Percentiles rank a stretch among this genome's conserved stretches.
These are phyloP conservation scores for Spatulosminthurus flaviceps DNA, from an alignment of 2,888 invertebrate genomes.

Conservation along the genomic window DNA sequence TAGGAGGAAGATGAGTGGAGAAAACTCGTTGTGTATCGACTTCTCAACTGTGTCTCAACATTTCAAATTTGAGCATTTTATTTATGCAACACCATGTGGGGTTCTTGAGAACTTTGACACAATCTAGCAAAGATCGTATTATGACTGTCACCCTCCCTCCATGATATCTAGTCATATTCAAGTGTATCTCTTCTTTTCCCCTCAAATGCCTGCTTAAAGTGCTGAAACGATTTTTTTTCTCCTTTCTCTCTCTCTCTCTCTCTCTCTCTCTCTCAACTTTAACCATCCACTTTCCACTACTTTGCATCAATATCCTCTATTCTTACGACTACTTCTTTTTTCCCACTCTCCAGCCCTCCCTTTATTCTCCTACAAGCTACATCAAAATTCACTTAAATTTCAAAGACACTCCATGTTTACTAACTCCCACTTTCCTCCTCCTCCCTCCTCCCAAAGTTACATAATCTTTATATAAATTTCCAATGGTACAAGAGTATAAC, in stretches of 20 bases:
- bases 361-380: constrained; percentile 4
- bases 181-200: not conserved
- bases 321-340: not conserved
- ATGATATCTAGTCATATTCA: constrained; percentile 26
- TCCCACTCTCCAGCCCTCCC: not conserved
- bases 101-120: constrained; percentile 30
- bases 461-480: too few relatives aligned
- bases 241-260: too few relatives aligned
- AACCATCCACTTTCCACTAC: constrained; percentile 8
- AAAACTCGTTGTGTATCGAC: constrained; percentile 22
- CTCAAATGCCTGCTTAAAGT: constrained; percentile 8
- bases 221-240: not conserved
- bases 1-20: not conserved
- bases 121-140: constrained; percentile 40
- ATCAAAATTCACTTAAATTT: constrained; percentile 33
- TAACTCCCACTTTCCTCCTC: not conserved
- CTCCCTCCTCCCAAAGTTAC: constrained; percentile 5
- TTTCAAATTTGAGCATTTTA: constrained; percentile 28
- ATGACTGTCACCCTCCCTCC: constrained; percentile 26
- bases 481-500: too few relatives aligned
- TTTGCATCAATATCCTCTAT: not conserved
- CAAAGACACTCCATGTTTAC: not conserved
- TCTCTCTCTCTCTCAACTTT: not conserved
- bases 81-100: constrained; percentile 41
- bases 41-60: constrained; percentile 25